Conservation (phyloP, 2,888 invertebrate species). For the Hanleya hanleyi region DNA sequence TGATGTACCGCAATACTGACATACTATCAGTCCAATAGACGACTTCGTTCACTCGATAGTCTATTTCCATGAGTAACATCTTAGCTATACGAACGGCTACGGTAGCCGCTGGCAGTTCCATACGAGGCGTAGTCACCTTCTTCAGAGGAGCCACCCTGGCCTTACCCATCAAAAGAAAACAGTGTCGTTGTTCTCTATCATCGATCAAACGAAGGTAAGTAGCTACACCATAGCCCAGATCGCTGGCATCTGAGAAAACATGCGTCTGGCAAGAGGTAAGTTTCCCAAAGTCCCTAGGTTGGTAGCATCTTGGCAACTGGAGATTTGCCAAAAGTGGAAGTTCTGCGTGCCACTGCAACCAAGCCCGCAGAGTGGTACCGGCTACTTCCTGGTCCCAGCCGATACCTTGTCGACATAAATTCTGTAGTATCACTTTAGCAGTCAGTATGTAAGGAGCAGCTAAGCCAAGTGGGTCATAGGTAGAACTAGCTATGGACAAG, state of each 20-base stretch:
- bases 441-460: no score
- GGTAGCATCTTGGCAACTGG: constrained; percentile 31
- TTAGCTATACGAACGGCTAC: constrained; percentile 16
- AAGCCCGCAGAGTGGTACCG: background rate
- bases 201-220: constrained; percentile 31
- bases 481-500: no score
- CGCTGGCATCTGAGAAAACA: constrained; percentile 36
- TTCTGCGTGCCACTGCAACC: constrained; percentile 15
- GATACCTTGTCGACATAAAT: background rate
- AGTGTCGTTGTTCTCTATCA: constrained; percentile 19
- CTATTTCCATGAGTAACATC: constrained; percentile 14
- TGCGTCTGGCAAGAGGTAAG: constrained; percentile 22
- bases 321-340: constrained; percentile 20
- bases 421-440: background rate
- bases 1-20: constrained; percentile 25
- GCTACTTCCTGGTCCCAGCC: background rate
- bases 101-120: constrained; percentile 35
- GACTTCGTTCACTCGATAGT: constrained; percentile 6
- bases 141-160: constrained; percentile 31
- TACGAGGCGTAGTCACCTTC: constrained; percentile 23
- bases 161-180: constrained; percentile 34
- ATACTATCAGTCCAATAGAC: constrained; percentile 24
- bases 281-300: constrained; percentile 27
- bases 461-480: no score
- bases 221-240: constrained; percentile 28